Percentiles rank a stretch among this genome's conserved stretches.
Conservation (phyloP, 64 coral and sea anemone genomes). For the Porites lutea region DNA sequence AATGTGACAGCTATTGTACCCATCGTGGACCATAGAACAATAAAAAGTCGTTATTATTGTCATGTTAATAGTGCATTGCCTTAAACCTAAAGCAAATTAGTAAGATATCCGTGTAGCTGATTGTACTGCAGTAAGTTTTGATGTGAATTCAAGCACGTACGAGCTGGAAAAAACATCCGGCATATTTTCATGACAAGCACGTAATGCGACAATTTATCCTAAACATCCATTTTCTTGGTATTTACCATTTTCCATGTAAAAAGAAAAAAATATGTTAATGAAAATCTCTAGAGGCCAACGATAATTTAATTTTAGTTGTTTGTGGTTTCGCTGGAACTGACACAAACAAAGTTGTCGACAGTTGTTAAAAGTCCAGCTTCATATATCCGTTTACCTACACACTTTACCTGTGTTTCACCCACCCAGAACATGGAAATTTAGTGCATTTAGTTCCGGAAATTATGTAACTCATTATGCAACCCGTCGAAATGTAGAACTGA, state of each 20-base stretch:
- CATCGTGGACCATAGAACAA: constrained; percentile 13
- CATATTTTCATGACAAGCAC: not conserved
- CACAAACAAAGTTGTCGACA: too few relatives aligned
- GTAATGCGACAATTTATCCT: not conserved
- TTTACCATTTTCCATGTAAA: not conserved
- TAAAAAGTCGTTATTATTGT: constrained; percentile 15
- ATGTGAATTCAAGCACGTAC: not conserved
- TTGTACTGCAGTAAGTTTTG: not conserved
- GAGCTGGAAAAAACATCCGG: not conserved
- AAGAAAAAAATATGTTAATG: not conserved
- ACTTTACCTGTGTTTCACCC: too few relatives aligned
- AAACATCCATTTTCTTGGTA: not conserved
- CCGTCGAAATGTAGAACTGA: too few relatives aligned
- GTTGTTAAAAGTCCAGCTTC: too few relatives aligned
- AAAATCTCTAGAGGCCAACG: constrained; percentile 18
- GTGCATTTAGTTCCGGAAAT: too few relatives aligned
- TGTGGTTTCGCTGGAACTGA: not conserved
- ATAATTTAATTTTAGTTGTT: constrained; percentile 5
- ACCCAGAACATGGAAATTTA: too few relatives aligned
- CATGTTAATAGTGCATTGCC: constrained; percentile 15
- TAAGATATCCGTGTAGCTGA: not conserved
- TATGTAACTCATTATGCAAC: too few relatives aligned
- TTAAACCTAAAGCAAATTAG: constrained; percentile 21
- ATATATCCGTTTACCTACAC: too few relatives aligned
- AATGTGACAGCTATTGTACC: not conserved